These are phyloP conservation scores for Thumatha senex DNA, from an alignment of 2,888 invertebrate genomes.

Conservation along the genomic window DNA sequence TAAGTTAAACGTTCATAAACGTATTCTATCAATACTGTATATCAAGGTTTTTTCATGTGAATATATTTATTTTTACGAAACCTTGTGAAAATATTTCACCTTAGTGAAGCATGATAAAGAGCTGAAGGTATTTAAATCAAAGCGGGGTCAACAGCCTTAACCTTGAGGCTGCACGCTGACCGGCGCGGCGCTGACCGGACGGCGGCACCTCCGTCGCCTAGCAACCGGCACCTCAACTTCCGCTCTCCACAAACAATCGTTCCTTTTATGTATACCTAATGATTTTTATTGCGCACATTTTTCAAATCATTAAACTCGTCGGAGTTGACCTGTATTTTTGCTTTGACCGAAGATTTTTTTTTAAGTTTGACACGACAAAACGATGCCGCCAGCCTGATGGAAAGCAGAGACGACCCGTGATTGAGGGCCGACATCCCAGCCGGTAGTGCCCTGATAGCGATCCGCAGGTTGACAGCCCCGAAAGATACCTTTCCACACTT, in stretches of 20 bases:
- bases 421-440: too few species aligned
- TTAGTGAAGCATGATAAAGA: not conserved
- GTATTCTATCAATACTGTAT: not conserved
- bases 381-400: too few species aligned
- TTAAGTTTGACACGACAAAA: too few species aligned
- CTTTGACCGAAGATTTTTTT: too few species aligned
- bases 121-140: not conserved
- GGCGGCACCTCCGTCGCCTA: conserved; percentile 36
- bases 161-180: conserved; percentile 44
- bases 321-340: too few species aligned
- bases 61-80: not conserved
- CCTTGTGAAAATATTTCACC: not conserved
- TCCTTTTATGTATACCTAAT: conserved; percentile 1
- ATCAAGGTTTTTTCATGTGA: not conserved
- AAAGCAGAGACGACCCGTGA: too few species aligned
- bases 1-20: too few species aligned
- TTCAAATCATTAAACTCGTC: not conserved
- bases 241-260: conserved; percentile 25
- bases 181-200: conserved; percentile 8
- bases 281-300: conserved; percentile 1
- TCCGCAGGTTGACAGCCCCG: too few species aligned
- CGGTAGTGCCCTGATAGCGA: too few species aligned
- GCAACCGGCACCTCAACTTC: conserved; percentile 52
- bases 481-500: too few species aligned
- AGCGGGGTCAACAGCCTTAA: conserved; percentile 55